Evolutionary conservation across 2,797 vertebrate genomes (phyloP), one percentile per base, ranked within the genome.

Genomic region (Characodon lateralis): DNA sequence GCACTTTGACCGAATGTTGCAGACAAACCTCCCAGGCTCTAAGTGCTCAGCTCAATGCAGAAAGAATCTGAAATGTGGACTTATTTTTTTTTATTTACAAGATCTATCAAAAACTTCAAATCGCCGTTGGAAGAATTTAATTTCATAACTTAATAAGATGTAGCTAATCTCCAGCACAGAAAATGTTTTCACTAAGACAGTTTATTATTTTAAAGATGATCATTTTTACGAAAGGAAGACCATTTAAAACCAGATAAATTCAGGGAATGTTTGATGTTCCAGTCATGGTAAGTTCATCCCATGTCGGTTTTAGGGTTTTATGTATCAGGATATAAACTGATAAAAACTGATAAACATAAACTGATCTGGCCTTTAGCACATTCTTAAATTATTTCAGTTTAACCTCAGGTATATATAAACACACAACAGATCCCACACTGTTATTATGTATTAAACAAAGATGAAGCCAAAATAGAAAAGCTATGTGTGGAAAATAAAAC

Each of bases 1-100:
- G 51, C 35, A 31, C 80, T 63, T 35, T 70, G 20, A 71, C 74
- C 48, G 13, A 69, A 59, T 72, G 14, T 26, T 69, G 56, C 35
- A 72, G 13, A 53, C 53, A 46, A 5, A 31, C 6, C 59, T 58
- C 28, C 63, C 50, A 48, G 58, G 20, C 41, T 71, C 35, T 74
- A 31, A 61, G 7, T 26, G 18, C 63, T 41, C 9, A 66, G 46
- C n/a, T 59, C 10, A 39, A 39, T 26, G 35, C 72, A 58, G 35
- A 58, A 18, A 46, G 2, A 26, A 16, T 16, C 72, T 26, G 7
- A 59, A 41, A 13, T 18, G 39, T 73, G 12, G 39, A 58, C 14
- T 24, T 16, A 43, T 24, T 16, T 46, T 41, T 12, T 58, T 28
- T 41, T 35, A 35, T 35, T 43, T 5, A 4, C 31, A 43, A 35